Evolutionary conservation across 2,113 vertebrate species (phyloP).

Genomic region (Bubalus kerabau): DNA sequence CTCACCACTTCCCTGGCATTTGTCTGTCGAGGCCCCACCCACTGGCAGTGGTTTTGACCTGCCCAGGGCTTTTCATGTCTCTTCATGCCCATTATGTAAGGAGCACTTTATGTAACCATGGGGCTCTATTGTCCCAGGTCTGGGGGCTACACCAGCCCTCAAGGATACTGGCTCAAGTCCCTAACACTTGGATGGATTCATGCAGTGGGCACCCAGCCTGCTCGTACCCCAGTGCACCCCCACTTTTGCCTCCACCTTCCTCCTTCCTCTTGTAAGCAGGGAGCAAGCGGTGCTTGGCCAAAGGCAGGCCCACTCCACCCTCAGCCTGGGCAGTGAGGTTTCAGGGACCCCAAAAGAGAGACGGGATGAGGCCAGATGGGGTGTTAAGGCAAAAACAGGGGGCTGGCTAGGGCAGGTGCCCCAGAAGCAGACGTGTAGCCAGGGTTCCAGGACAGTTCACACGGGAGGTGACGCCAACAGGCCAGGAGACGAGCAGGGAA

Average conservation of each 20-base stretch:
- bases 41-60: neutral
- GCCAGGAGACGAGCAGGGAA: neutral
- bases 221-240: fast-evolving
- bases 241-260: no score
- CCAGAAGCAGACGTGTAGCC: neutral
- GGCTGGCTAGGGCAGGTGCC: neutral
- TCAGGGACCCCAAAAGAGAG: neutral
- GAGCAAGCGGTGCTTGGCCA: neutral
- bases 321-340: fast-evolving
- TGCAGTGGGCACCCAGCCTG: neutral
- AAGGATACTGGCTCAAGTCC: neutral
- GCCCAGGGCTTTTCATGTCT: neutral
- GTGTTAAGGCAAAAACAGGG: no score
- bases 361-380: fast-evolving
- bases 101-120: neutral
- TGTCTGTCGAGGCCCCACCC: neutral
- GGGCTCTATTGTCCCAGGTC: neutral
- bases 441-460: neutral
- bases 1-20: neutral
- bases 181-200: fast-evolving
- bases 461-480: fast-evolving
- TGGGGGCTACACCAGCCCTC: neutral
- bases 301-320: neutral
- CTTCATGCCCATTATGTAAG: neutral
- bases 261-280: neutral